These are phyloP conservation scores for Sturnus vulgaris DNA, from an alignment of 2,113 vertebrate species.

Conservation along the genomic window DNA sequence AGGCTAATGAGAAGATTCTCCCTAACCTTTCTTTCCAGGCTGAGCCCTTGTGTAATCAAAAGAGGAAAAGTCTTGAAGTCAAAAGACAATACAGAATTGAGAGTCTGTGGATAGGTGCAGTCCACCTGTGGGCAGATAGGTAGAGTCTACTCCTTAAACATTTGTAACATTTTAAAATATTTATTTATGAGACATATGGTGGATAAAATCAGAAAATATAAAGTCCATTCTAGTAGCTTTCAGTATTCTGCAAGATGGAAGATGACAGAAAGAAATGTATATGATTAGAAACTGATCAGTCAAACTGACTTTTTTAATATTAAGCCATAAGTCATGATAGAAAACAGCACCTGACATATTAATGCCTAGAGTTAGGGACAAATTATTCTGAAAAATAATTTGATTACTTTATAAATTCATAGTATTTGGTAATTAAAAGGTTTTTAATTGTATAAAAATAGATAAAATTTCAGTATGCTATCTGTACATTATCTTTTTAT, in stretches of 20 bases:
- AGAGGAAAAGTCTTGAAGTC: background rate
- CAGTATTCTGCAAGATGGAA: background rate
- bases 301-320: background rate
- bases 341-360: constrained; percentile 5
- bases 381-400: constrained; percentile 39
- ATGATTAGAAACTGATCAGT: constrained; percentile 1
- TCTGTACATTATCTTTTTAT: constrained; percentile 20
- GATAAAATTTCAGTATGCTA: constrained; percentile 19
- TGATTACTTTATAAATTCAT: constrained; percentile 59
- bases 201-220: background rate
- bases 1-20: background rate
- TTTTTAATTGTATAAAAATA: constrained; percentile 32
- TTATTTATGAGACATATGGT: background rate
- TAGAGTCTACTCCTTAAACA: background rate
- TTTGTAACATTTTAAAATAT: background rate
- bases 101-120: background rate
- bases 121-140: background rate
- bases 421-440: constrained; percentile 43
- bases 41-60: background rate
- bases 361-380: constrained; percentile 3
- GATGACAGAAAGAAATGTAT: background rate
- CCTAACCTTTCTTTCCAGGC: background rate
- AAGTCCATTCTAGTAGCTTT: background rate
- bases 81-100: background rate
- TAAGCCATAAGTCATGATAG: background rate